Evolutionary conservation across 2,113 vertebrate genomes (phyloP).

Genomic region (Myrmecophaga tridactyla): DNA sequence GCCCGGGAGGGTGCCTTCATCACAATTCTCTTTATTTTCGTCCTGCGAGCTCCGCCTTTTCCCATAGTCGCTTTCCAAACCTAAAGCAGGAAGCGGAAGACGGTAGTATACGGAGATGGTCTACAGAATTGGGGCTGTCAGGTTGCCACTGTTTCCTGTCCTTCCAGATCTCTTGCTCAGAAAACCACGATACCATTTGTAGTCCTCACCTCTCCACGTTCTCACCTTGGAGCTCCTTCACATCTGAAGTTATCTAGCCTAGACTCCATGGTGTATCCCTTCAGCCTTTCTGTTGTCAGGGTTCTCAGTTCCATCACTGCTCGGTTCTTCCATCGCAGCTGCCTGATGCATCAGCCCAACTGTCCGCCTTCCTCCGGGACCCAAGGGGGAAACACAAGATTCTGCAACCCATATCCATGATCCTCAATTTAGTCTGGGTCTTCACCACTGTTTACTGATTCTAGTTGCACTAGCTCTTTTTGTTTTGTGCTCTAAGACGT

Average conservation of each 20-base stretch:
- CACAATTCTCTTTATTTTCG: conserved; percentile 55
- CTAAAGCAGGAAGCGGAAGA: rapidly evolving
- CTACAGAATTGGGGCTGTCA: not conserved
- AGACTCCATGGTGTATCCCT: not conserved
- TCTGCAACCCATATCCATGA: too few species aligned
- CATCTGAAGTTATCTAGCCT: not conserved
- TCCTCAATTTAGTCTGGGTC: not conserved
- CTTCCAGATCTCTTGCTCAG: not conserved
- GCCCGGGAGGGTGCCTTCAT: not conserved
- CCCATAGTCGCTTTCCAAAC: not conserved
- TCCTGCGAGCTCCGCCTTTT: not conserved
- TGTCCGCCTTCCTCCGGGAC: not conserved
- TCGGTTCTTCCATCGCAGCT: not conserved
- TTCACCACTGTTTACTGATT: not conserved
- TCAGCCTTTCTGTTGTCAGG: not conserved
- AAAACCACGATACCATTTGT: not conserved
- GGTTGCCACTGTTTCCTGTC: too few species aligned
- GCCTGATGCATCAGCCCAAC: not conserved
- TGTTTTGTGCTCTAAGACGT: not conserved
- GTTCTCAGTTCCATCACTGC: not conserved
- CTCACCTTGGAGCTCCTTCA: not conserved
- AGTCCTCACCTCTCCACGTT: not conserved
- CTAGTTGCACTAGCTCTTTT: not conserved
- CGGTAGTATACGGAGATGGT: rapidly evolving
- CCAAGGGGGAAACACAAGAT: not conserved